Base-by-base conservation (phyloP, 1,140 invertebrate genomes). In the Drosophila santomea region DNA sequence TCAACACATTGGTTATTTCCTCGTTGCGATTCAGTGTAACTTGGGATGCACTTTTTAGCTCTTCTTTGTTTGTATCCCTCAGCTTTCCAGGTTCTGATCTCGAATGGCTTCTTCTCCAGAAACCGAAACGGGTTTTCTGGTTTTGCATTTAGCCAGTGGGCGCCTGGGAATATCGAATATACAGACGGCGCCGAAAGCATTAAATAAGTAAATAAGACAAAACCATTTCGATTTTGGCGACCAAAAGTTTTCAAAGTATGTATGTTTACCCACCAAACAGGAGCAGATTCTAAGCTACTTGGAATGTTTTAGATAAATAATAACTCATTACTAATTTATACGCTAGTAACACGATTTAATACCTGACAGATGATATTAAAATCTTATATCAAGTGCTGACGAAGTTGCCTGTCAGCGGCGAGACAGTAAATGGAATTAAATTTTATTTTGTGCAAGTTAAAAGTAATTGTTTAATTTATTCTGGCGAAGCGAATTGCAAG, bases 151-250 rank as follows among this genome's bases (percentile, higher is more conserved):
- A 23, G 17, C 14, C 17, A 28, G 64, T 23, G 45, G 67, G 51
- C 63, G 63, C 51, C 51, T 57, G 44, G 3, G 39, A 11, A 45
- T 15, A 12, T 47, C 50, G 23, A 39, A 54, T 52, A 74, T 47
- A 57, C 57, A 47, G 56, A 66, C 61, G 80, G 47, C 76, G 80
- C 66, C 80, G 68, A 73, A 63, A 67, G 59, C 72, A 73, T 84
- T 80, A 73, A 59, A 14, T 25, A 44, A 35, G 61, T 45, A 76
- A 76, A 84, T 72, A 74, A 66, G 47, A 57, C 68, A 44, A 8
- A 58, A 32, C 47, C 58, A 60, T 61, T 58, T 63, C 48, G 25
- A 76, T 41, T 41, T 45, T 15, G 36, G 14, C n/a, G 28, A 32
- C 39, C 12, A 14, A 60, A 36, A 17, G 20, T 20, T 60, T 17